Conservation (phyloP, 2,888 invertebrate species). For the Colostygia pectinataria region DNA sequence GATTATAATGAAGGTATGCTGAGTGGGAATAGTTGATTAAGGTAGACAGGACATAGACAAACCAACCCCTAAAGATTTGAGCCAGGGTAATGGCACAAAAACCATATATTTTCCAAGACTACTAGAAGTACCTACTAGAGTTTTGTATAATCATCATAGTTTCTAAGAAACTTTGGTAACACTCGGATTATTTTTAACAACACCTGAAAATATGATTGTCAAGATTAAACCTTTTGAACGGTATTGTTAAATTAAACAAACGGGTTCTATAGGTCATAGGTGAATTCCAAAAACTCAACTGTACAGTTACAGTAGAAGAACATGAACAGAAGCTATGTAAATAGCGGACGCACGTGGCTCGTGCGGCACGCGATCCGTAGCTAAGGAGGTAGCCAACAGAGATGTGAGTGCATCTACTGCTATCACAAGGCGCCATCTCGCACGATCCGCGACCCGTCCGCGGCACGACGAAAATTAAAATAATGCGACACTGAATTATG, state of each 20-base stretch:
- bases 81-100: no score
- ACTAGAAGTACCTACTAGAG: no score
- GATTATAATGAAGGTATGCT: constrained; percentile 43
- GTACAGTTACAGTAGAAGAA: constrained; percentile 21
- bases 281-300: constrained; percentile 5
- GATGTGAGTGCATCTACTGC: constrained; percentile 63
- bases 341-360: constrained; percentile 48
- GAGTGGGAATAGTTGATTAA: constrained; percentile 4
- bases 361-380: constrained; percentile 48
- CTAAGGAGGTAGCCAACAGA: constrained; percentile 38
- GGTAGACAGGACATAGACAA: not conserved
- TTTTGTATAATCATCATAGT: no score
- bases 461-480: constrained; percentile 67
- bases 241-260: constrained; percentile 1
- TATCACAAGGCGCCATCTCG: constrained; percentile 64
- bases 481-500: constrained; percentile 67
- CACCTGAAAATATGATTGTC: no score
- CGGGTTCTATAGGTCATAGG: not conserved
- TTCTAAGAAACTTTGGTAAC: no score
- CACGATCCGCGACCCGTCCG: constrained; percentile 59
- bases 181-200: no score
- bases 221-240: no score
- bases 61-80: no score
- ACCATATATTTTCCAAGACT: no score
- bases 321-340: constrained; percentile 42